Evolutionary conservation across 2,888 invertebrate species (phyloP), one percentile per base, ranked within the genome.

Genomic region (Geophilus truncorum): DNA sequence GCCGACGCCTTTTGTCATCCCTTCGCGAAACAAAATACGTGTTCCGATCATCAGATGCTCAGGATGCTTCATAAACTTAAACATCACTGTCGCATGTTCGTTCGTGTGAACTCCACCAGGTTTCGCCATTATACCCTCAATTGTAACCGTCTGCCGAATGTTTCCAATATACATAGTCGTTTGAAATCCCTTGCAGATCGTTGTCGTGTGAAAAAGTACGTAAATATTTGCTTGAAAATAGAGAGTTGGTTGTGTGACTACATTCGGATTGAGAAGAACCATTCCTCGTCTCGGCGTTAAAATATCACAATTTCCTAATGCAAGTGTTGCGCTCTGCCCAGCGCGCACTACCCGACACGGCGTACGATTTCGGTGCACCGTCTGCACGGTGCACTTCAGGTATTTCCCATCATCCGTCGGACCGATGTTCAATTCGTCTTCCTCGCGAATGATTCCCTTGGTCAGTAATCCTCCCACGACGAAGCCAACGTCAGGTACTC

Each of bases 131-230:
- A 92, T 92, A 21, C 92, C 94, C 84, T 93, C 91, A 77, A 98
- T 93, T 9, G 94, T 92, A n/a, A 95, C 97, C 0, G 97, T 97
- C 88, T 98, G 98, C 0, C 97, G 89, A 7, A 99, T 94, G 84
- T 96, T 97, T 0, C 97, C 98, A 79, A 98, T 94, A 87, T 98
- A 97, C 0, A 98, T 93, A 0, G 97, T 97, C 23, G 96, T 94
- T 83, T 82, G 15, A 87, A 94, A 95, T 32, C 95, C 95, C 4
- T 92, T 92, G 83, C 91, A 92, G 82, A 96, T 94, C 15, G 92
- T 92, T 0, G 93, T 94, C 0, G 94, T 91, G 86, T 97, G 97
- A 82, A 93, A 93, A n/a, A 98, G 89, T 0, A 98, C 92, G 51
- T 93, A 92, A 0, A 98, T 93, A 78, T 92, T 93, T 0, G 98